Percentiles rank a stretch among this genome's conserved stretches.
These are phyloP conservation scores for Leguminivora glycinivorella DNA, from an alignment of 1,140 invertebrate genomes.

Conservation along the genomic window DNA sequence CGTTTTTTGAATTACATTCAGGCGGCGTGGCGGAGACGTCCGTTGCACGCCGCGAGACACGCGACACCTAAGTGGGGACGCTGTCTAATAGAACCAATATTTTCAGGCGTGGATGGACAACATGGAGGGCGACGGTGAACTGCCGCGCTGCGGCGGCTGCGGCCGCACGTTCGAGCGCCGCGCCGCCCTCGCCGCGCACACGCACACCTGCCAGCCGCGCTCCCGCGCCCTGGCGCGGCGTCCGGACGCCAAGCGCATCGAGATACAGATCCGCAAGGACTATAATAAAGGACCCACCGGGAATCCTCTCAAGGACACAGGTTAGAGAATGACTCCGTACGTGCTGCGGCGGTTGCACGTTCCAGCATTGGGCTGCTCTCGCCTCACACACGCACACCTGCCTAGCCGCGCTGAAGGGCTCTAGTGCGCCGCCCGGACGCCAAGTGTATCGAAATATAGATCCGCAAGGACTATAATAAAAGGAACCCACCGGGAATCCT, in stretches of 20 bases:
- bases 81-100: too few relatives aligned
- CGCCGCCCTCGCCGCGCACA: slow-evolving; percentile 83
- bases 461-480: slow-evolving; percentile 68
- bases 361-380: slow-evolving; percentile 83
- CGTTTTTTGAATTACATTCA: too few relatives aligned
- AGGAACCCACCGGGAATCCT: slow-evolving; percentile 35
- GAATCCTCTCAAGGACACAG: slow-evolving; percentile 37
- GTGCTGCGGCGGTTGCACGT: slow-evolving; percentile 83
- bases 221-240: slow-evolving; percentile 42
- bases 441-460: slow-evolving; percentile 64
- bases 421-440: slow-evolving; percentile 34
- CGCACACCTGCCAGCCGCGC: slow-evolving; percentile 79
- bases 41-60: too few relatives aligned
- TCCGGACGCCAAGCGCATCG: slow-evolving; percentile 48
- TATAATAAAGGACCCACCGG: slow-evolving; percentile 55
- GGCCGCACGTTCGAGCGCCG: slow-evolving; percentile 84
- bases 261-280: slow-evolving; percentile 69
- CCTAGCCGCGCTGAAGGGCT: slow-evolving; percentile 42
- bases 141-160: slow-evolving; percentile 83
- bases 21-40: too few relatives aligned
- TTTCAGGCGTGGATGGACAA: slow-evolving; percentile 81
- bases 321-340: slow-evolving; percentile 56
- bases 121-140: slow-evolving; percentile 78
- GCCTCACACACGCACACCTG: slow-evolving; percentile 82
- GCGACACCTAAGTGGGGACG: too few relatives aligned